Conservation (phyloP, 2,113 vertebrate species). For the Rostratula benghalensis region DNA sequence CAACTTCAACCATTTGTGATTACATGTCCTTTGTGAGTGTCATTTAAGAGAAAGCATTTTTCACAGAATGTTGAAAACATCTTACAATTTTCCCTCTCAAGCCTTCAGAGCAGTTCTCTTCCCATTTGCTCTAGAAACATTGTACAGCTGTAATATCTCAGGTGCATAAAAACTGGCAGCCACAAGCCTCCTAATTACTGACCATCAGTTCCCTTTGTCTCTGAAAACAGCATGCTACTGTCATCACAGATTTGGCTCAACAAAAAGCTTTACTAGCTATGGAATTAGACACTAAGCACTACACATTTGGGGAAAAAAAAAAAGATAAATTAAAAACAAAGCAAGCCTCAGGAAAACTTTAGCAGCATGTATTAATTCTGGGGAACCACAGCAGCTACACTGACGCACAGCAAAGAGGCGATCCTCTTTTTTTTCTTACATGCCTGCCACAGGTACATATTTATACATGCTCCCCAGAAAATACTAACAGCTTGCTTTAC, state of each 20-base stretch:
- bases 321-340: not conserved
- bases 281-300: not conserved
- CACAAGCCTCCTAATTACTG: not conserved
- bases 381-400: not conserved
- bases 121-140: not conserved
- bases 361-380: not conserved
- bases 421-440: not conserved
- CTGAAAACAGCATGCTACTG: not conserved
- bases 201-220: not conserved
- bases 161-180: not conserved
- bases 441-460: not conserved
- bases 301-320: not conserved
- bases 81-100: not conserved
- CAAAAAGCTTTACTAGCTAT: not conserved
- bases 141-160: not conserved
- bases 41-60: not conserved
- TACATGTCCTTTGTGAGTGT: not conserved
- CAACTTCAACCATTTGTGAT: not conserved
- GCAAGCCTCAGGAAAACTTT: not conserved
- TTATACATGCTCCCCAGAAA: not conserved
- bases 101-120: not conserved
- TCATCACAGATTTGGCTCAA: not conserved
- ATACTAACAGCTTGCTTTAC: not conserved
- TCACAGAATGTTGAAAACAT: not conserved
- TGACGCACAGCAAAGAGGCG: not conserved